phyloP scores from a whole-genome alignment of 2,888 invertebrate genomes.

The Nemoura dubitans region DNA sequence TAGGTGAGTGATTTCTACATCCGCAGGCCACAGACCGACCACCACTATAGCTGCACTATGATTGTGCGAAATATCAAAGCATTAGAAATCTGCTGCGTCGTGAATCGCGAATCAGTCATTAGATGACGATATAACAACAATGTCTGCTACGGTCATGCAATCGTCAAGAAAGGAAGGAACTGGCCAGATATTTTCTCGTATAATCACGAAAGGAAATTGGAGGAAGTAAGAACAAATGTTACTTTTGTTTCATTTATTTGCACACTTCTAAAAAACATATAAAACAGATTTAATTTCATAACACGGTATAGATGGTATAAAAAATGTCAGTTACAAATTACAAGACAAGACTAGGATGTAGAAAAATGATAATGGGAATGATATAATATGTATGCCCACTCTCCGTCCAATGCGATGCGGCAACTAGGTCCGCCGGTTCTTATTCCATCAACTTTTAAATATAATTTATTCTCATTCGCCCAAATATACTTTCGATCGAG shows the following conservation, averaged over 20 bases:
- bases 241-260: constrained; percentile 40
- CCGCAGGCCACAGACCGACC: too few relatives aligned
- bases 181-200: not conserved
- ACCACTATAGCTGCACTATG: not conserved
- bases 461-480: constrained; percentile 18
- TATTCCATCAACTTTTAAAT: constrained; percentile 22
- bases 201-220: not conserved
- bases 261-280: constrained; percentile 38
- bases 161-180: not conserved
- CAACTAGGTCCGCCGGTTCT: not conserved
- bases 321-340: constrained; percentile 4
- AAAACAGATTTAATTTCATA: constrained; percentile 41
- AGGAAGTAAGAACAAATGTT: not conserved
- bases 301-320: not conserved
- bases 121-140: not conserved
- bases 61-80: constrained; percentile 17
- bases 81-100: constrained; percentile 29
- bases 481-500: constrained; percentile 21
- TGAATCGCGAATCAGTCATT: not conserved
- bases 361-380: constrained; percentile 29
- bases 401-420: constrained; percentile 2
- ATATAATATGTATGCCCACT: constrained; percentile 17
- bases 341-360: constrained; percentile 38
- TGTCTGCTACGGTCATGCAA: not conserved
- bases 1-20: constrained; percentile 83